Evolutionary conservation across 2,797 vertebrate species (phyloP).

Genomic region (Borostomias antarcticus): DNA sequence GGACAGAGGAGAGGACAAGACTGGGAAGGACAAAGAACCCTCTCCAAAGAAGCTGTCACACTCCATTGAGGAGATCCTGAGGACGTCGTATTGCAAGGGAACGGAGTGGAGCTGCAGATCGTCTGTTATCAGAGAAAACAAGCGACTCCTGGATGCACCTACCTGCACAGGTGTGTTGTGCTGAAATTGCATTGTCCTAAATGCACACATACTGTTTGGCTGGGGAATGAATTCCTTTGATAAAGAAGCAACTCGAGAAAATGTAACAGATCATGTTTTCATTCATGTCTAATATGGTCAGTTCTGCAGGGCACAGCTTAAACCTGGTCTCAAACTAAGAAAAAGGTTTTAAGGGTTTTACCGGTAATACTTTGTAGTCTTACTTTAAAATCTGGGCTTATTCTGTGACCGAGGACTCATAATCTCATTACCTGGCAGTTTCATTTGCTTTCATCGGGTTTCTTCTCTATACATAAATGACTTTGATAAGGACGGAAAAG

Average conservation of each 20-base stretch:
- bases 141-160: constrained; percentile 15
- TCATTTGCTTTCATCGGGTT: background rate
- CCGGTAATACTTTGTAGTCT: too few species aligned
- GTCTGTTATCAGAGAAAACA: constrained; percentile 59
- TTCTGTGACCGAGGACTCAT: too few species aligned
- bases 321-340: too few species aligned
- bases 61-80: constrained; percentile 72
- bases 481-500: too few species aligned
- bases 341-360: too few species aligned
- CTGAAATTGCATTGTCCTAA: too few species aligned
- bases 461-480: too few species aligned
- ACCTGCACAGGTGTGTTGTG: constrained; percentile 54
- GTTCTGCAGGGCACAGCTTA: too few species aligned
- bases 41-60: constrained; percentile 53
- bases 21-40: background rate
- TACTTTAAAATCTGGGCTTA: background rate
- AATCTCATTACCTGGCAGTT: background rate
- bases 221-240: too few species aligned
- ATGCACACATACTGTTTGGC: too few species aligned
- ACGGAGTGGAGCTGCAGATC: constrained; percentile 27
- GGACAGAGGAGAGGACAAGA: constrained; percentile 28
- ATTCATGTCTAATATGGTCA: too few species aligned
- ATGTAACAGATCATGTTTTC: background rate
- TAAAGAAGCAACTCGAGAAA: background rate
- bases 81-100: constrained; percentile 45